Evolutionary conservation across 2,113 vertebrate species (phyloP).

Genomic region (Stigmatopora nigra): DNA sequence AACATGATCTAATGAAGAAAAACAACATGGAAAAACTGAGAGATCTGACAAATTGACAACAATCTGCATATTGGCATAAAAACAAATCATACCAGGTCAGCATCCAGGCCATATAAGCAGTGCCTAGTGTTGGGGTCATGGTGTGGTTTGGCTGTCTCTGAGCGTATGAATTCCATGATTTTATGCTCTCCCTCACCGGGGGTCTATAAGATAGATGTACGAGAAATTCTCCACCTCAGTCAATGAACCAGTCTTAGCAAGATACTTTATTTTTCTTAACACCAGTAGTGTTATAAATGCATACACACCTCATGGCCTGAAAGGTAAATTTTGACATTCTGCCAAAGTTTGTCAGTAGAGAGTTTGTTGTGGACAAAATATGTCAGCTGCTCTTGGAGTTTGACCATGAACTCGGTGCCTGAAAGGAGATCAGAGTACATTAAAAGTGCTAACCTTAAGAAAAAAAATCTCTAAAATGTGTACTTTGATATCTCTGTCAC

Average conservation of each 20-base stretch:
- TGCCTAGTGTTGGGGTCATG: conserved; percentile 94
- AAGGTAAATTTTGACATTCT: conserved; percentile 87
- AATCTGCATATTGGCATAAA: background rate
- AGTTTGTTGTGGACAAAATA: conserved; percentile 97
- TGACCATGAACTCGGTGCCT: conserved; percentile 98
- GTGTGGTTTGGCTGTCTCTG: conserved; percentile 78
- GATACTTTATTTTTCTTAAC: background rate
- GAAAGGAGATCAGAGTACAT: conserved; percentile 24
- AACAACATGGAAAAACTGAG: background rate
- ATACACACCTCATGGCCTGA: conserved; percentile 91
- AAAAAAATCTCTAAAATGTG: background rate
- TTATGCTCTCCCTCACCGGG: conserved; percentile 98
- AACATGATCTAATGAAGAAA: conserved; percentile 83
- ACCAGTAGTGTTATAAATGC: background rate
- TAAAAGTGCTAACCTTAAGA: too few relatives aligned
- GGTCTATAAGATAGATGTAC: conserved; percentile 71
- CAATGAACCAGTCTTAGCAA: background rate
- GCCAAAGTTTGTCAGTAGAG: conserved; percentile 90
- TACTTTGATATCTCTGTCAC: too few relatives aligned
- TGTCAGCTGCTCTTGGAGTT: conserved; percentile 92
- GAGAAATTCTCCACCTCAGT: background rate
- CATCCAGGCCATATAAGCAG: conserved; percentile 96
- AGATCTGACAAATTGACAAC: background rate
- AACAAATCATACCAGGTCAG: conserved; percentile 84
- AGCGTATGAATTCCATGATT: conserved; percentile 99